These are phyloP conservation scores for Chrysochloris asiatica DNA, from an alignment of 2,113 vertebrate genomes.

Conservation along the genomic window DNA sequence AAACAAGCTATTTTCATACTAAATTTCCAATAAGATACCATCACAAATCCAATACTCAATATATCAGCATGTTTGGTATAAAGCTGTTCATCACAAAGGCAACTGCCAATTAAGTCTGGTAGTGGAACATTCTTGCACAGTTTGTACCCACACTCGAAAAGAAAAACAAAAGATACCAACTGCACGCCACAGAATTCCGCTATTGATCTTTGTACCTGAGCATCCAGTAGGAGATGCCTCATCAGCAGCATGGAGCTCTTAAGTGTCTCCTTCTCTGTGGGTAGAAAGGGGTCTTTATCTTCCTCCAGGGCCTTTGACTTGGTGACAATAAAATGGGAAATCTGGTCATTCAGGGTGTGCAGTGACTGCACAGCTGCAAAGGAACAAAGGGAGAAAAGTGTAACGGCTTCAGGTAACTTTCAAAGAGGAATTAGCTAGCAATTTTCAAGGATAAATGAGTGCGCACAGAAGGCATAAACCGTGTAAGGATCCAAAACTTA, in stretches of 20 bases:
- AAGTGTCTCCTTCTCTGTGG: constrained; percentile 89
- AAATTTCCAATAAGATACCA: constrained; percentile 26
- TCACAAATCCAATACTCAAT: neutral
- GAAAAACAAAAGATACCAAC: neutral
- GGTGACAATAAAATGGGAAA: constrained; percentile 92
- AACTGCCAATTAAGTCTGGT: neutral
- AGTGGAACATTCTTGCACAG: neutral
- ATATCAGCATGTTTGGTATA: neutral
- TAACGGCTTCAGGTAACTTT: neutral
- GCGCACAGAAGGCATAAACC: accelerated
- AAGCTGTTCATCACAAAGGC: neutral
- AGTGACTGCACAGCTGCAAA: constrained; percentile 91
- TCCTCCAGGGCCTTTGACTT: constrained; percentile 89
- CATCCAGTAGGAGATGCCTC: constrained; percentile 94
- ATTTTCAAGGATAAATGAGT: neutral
- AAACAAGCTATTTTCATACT: constrained; percentile 51
- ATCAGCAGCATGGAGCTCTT: constrained; percentile 93
- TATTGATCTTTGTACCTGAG: constrained; percentile 87
- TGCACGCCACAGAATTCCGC: accelerated
- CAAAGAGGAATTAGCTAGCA: neutral
- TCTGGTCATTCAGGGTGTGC: constrained; percentile 95
- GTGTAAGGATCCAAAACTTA: neutral
- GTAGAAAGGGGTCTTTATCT: constrained; percentile 86
- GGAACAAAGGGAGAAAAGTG: neutral
- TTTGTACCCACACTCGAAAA: neutral